A percentile compares a stretch with the other conserved stretches of the same genome.
phyloP scores from a whole-genome alignment of 2,888 invertebrate species.

The Brachyptera putata region DNA sequence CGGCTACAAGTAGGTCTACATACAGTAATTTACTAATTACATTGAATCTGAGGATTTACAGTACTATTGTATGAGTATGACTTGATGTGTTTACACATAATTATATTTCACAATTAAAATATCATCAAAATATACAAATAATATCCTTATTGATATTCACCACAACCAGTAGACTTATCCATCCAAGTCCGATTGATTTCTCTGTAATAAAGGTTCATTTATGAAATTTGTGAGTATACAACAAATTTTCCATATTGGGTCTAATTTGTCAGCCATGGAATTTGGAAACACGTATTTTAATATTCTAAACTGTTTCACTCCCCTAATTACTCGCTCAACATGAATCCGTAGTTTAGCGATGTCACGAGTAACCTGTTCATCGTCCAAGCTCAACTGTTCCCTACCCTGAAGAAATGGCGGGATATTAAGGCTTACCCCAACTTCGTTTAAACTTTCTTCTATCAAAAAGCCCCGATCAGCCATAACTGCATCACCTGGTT shows the following conservation, averaged over 20 bases:
- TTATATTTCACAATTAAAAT: no score
- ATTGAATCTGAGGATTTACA: no score
- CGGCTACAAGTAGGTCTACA: no score
- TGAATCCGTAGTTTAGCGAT: constrained; percentile 33
- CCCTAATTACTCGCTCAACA: constrained; percentile 31
- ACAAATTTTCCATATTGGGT: constrained; percentile 22
- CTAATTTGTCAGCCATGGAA: constrained; percentile 12
- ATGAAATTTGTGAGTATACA: constrained; percentile 11
- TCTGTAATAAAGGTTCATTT: constrained; percentile 2
- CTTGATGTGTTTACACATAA: no score
- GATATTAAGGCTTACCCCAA: constrained; percentile 24
- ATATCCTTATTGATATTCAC: no score
- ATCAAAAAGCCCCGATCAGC: constrained; percentile 35
- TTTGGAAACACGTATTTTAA: constrained; percentile 8
- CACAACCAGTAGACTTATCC: no score
- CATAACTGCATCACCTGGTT: constrained; percentile 33
- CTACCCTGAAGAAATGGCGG: constrained; percentile 28
- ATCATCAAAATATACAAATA: no score
- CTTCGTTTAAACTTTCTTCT: constrained; percentile 27
- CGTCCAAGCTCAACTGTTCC: not conserved
- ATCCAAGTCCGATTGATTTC: no score
- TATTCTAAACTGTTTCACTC: constrained; percentile 32
- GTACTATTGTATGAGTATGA: no score
- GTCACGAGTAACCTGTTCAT: constrained; percentile 24
- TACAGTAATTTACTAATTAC: no score